phyloP scores from a whole-genome alignment of 23 tunicate species.

The Trididemnum clinides region DNA sequence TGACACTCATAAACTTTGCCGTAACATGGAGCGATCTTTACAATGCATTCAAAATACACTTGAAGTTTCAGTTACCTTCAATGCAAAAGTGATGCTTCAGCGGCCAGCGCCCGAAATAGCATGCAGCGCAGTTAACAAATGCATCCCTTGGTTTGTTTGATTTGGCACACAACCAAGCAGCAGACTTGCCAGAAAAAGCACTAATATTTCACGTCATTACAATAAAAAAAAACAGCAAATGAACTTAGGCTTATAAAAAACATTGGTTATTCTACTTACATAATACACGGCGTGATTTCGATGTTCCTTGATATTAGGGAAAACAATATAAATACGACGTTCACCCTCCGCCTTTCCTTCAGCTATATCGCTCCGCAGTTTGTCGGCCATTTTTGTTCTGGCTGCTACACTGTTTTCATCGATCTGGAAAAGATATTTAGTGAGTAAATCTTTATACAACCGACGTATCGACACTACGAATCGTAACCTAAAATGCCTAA shows the following conservation, averaged over 20 bases:
- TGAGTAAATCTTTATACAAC: too few species aligned
- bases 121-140: background rate
- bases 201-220: background rate
- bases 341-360: conserved; percentile 15
- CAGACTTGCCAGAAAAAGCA: background rate
- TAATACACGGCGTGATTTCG: conserved; percentile 17
- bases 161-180: background rate
- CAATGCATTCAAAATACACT: too few species aligned
- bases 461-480: too few species aligned
- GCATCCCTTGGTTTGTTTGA: background rate
- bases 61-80: too few species aligned
- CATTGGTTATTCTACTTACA: conserved; percentile 1
- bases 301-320: conserved; percentile 25
- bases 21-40: too few species aligned
- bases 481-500: too few species aligned
- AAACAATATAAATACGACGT: conserved; percentile 26
- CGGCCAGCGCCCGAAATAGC: background rate
- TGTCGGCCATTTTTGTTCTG: conserved; percentile 18
- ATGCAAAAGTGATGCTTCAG: background rate
- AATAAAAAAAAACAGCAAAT: too few species aligned
- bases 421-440: background rate
- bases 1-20: too few species aligned
- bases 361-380: background rate
- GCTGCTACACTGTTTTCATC: background rate
- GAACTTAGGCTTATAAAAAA: too few species aligned